Evolutionary conservation across 1,140 invertebrate species (phyloP), one percentile per base, ranked within the genome.

Genomic region (Proales similis): DNA sequence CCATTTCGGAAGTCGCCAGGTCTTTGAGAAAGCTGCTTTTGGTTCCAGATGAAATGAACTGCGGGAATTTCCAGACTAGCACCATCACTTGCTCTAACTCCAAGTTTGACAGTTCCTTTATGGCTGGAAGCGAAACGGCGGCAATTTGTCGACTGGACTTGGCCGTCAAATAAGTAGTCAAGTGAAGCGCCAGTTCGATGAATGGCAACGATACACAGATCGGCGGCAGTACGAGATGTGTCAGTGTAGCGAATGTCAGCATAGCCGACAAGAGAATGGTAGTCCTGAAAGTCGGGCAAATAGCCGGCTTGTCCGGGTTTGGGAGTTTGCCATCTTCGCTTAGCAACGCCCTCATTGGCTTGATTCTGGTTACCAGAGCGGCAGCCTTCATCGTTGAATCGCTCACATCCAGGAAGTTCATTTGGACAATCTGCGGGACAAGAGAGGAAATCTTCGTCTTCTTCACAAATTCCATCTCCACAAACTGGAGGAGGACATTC

Each of bases 401-500:
- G 2, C 38, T 45, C 26, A 61, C 57, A 61, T 2, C 57, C 57
- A 30, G 57, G 57, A 22, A 61, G 26, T 22, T 61, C 57, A 46
- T 61, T 61, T 4, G 57, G 57, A 46, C 57, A 61, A 46, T 61
- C 57, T 9, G 6, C 12, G 22, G 57, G 57, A 61, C 57, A 61
- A 33, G 39, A 33, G 29, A 45, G 14, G 38, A 30, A 45, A 30
- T 29, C 36, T 61, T 61, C 57, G 0, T 22, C 47, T 20, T 45
- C 39, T 61, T 61, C 39, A 46, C 57, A 61, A 19, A 61, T 32
- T 14, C 36, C 27, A 46, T 61, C 57, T 17, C 57, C 57, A 32
- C 57, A 61, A 9, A 61, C 42, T 45, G 57, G 39, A 6, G 57
- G 57, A 36, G 57, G 57, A 33, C 57, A 61, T 39, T 61, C 57